Conservation (phyloP, 2,888 invertebrate genomes). For the Timandra comae region DNA sequence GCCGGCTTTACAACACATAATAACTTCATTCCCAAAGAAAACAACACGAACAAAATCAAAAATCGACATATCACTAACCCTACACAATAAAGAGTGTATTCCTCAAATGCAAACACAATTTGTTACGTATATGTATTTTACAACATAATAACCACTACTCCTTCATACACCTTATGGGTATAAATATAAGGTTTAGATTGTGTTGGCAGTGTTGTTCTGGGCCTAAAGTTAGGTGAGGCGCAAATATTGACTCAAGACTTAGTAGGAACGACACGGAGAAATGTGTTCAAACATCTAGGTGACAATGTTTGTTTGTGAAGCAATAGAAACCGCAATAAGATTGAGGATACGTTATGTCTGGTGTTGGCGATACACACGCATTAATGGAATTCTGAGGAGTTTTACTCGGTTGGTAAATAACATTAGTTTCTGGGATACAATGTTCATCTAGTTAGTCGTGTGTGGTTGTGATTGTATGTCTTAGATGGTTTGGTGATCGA, state of each 20-base stretch:
- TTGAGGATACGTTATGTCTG: constrained; percentile 20
- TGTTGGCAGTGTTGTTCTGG: background rate
- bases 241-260: constrained; percentile 66
- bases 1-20: no score
- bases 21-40: constrained; percentile 7
- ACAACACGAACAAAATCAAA: constrained; percentile 4
- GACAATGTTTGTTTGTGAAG: constrained; percentile 60
- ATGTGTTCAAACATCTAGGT: constrained; percentile 62
- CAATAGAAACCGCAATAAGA: constrained; percentile 56
- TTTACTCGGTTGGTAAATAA: no score
- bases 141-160: constrained; percentile 7
- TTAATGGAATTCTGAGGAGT: no score
- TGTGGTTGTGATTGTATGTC: no score
- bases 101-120: constrained; percentile 38
- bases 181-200: constrained; percentile 9
- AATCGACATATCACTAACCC: constrained; percentile 28
- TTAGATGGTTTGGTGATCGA: no score
- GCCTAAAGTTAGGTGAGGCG: background rate
- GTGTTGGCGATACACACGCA: no score
- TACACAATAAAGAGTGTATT: constrained; percentile 35
- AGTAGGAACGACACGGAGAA: constrained; percentile 58
- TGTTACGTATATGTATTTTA: constrained; percentile 28
- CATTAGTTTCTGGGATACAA: no score
- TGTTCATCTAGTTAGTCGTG: no score
- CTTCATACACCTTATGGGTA: constrained; percentile 5